These are phyloP conservation scores for Notodonta dromedarius DNA, from an alignment of 2,888 invertebrate genomes.

Conservation along the genomic window DNA sequence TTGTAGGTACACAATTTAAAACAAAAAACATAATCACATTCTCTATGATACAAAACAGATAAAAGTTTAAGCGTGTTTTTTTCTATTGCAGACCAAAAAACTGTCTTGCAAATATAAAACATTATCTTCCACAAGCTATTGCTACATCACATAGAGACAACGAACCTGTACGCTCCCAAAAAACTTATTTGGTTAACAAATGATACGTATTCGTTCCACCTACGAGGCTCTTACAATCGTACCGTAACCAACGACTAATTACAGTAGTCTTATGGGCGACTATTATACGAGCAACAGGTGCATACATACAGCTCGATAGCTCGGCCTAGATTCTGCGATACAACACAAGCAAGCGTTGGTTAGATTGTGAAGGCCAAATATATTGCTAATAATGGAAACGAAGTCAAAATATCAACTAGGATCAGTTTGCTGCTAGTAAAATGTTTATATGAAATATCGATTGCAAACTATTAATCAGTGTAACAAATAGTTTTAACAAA, in stretches of 20 bases:
- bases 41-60: neutral
- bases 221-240: conserved; percentile 16
- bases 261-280: conserved; percentile 24
- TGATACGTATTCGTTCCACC: conserved; percentile 40
- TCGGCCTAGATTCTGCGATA: conserved; percentile 57
- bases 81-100: neutral
- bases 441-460: neutral
- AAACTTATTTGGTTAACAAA: conserved; percentile 44
- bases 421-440: neutral
- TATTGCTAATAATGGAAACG: conserved; percentile 3
- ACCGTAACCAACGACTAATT: conserved; percentile 43
- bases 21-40: neutral
- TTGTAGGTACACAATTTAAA: neutral
- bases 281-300: conserved; percentile 37
- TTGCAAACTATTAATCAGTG: no score
- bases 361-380: conserved; percentile 23
- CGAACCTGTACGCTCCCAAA: conserved; percentile 11
- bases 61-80: neutral
- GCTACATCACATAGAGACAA: conserved; percentile 14
- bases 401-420: neutral
- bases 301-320: conserved; percentile 46
- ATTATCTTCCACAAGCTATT: conserved; percentile 2
- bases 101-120: conserved; percentile 3
- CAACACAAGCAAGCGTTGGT: conserved; percentile 14
- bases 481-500: neutral